Base-by-base conservation (phyloP, 2,797 vertebrate genomes). In the Harpagifer antarcticus region DNA sequence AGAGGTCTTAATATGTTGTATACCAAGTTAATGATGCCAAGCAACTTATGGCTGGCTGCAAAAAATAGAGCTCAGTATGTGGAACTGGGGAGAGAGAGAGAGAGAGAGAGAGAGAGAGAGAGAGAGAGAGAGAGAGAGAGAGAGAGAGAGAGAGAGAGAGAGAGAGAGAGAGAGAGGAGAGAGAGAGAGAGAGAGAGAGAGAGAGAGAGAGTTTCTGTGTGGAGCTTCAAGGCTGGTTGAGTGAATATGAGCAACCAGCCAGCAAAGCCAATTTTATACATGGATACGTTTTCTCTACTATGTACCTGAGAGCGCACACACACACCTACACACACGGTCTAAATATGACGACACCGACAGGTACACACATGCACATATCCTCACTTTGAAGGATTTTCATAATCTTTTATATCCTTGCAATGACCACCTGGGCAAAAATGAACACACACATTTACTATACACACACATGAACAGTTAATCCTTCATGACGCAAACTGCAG, bases 221-320 rank as follows among this genome's bases (percentile, higher is more conserved):
- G 77, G 75, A 73, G 73, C 79, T 85, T 87, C 87, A 80, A 83
- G 72, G 23, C 76, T 83, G 91, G 85, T 82, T 88, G 88, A 88
- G 63, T 88, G 89, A 84, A 85, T 86, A 81, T 71, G 88, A 87
- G 86, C 89, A 87, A 79, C 74, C 80, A 89, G 82, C 83, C 82
- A 88, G 86, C 16, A 19, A 89, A 91, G 87, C 75, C 90, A 93
- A 92, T 93, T 93, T 91, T 92, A 91, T 91, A 87, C 93, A 87
- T 92, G 90, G 79, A 70, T 88, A 89, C 66, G 66, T 91, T 92
- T 90, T 87, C 87, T 90, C 88, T 88, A 86, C 81, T 84, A 67
- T 82, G 75, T 84, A 89, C 79, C 86, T 84, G 86, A 76, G 71
- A 48, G 57, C 55, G 3, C 63, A 31, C 57, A 17, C 65, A 69